Evolutionary conservation across 1,140 invertebrate genomes (phyloP), one percentile per base, ranked within the genome.

Genomic region (Epicauta chinensis): DNA sequence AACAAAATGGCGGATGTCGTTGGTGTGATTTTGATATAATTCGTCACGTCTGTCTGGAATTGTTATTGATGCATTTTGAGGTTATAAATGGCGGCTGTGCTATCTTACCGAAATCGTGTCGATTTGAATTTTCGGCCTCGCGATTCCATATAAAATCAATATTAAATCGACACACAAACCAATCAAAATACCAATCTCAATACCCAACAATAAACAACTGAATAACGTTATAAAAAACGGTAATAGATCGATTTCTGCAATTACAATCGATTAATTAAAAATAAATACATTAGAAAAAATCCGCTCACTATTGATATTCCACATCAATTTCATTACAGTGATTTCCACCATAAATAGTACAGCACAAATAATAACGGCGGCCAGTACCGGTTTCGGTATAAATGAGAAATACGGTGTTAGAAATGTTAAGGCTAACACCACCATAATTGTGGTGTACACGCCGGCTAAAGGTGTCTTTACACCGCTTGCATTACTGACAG

Each of bases 101-200:
- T 16, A 31, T 15, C 34, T 59, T 62, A 64, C 63, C 39, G 15
- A 13, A 11, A 56, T 29, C 41, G 53, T 72, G 56, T 80, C 75
- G 23, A 86, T 69, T 43, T 75, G 58, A 29, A 87, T 74, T 48
- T 78, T 77, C 10, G 91, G 91, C 62, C 85, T 76, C 2, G 91
- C 85, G 59, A 82, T 81, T 50, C 83, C 83, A 66, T 89, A 90
- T 2, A 93, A 71, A n/a, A 94, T 67, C 53, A 92, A 78, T 2
- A 85, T 56, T 0, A 91, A 68, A 64, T 91, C 90, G 6, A 91
- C 73, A 0, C 71, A 73, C n/a, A 92, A 81, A 10, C 91, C 92
- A 62, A 87, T 78, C 11, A 93, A 68, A 62, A 95, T 87, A 11
- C 91, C 92, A 58, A 84, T 79, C 74, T 93, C 87, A 2, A 93